phyloP scores from a whole-genome alignment of 1,140 invertebrate species.

The Bombus vancouverensis region DNA sequence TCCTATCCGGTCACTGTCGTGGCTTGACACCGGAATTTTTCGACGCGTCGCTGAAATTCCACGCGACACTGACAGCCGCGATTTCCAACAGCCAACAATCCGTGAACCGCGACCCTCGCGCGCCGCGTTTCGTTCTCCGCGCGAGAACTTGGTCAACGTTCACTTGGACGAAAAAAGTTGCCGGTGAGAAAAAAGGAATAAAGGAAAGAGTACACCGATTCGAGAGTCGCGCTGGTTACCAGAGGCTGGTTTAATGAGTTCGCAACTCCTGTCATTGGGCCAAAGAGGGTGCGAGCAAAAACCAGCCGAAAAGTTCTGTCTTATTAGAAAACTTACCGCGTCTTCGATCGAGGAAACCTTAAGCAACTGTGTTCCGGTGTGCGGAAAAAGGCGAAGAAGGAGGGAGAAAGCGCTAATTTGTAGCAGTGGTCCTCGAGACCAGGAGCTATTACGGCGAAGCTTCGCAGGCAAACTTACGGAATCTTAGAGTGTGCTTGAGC shows the following conservation, averaged over 20 bases:
- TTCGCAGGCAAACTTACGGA: constrained; percentile 54
- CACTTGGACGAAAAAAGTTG: neutral
- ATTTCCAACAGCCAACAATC: constrained; percentile 6
- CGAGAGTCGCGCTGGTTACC: neutral
- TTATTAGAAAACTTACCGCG: constrained; percentile 58
- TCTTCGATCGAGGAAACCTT: neutral
- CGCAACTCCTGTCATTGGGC: neutral
- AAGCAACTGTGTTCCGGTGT: neutral
- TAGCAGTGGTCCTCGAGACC: neutral
- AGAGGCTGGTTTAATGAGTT: constrained; percentile 2
- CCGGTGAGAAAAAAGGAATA: neutral
- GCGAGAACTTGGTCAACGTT: neutral
- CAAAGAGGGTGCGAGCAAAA: neutral
- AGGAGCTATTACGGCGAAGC: constrained; percentile 12
- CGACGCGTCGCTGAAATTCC: constrained; percentile 15
- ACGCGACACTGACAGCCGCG: constrained; percentile 22
- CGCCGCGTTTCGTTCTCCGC: neutral
- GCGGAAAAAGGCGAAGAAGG: neutral
- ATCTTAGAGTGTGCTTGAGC: constrained; percentile 41
- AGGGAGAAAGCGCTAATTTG: constrained; percentile 43
- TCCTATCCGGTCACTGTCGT: neutral
- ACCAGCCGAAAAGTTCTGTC: constrained; percentile 40
- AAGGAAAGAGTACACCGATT: neutral
- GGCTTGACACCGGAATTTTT: constrained; percentile 3
- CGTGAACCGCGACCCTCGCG: neutral